phyloP scores from a whole-genome alignment of 1,140 invertebrate species.

The Drosophila melanica region DNA sequence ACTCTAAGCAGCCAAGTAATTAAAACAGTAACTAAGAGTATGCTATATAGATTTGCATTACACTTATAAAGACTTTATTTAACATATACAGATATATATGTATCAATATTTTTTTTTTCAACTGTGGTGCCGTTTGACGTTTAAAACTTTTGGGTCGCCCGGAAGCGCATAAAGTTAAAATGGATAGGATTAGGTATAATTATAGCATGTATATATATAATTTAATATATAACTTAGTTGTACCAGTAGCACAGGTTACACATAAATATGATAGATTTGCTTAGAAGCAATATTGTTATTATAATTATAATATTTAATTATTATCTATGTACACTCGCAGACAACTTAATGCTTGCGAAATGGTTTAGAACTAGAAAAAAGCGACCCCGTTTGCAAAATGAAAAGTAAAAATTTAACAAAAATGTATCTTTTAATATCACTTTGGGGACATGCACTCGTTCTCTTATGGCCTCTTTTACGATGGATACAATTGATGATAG shows the following conservation, averaged over 20 bases:
- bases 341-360: slow-evolving; percentile 23
- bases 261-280: slow-evolving; percentile 50
- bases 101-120: background rate
- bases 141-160: slow-evolving; percentile 72
- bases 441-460: slow-evolving; percentile 52
- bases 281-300: slow-evolving; percentile 27
- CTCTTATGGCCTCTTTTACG: slow-evolving; percentile 54
- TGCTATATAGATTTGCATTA: slow-evolving; percentile 21
- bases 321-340: slow-evolving; percentile 29
- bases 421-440: slow-evolving; percentile 56
- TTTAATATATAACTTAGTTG: slow-evolving; percentile 47
- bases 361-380: slow-evolving; percentile 39
- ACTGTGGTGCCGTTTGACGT: slow-evolving; percentile 49
- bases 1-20: slow-evolving; percentile 52
- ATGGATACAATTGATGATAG: slow-evolving; percentile 38
- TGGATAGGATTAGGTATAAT: background rate
- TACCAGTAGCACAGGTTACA: slow-evolving; percentile 58
- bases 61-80: slow-evolving; percentile 14
- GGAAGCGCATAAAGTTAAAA: slow-evolving; percentile 67
- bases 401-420: slow-evolving; percentile 41
- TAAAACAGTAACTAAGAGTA: slow-evolving; percentile 50
- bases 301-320: slow-evolving; percentile 12
- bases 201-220: slow-evolving; percentile 1
- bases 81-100: slow-evolving; percentile 20
- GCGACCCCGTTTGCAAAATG: slow-evolving; percentile 51